Evolutionary conservation across 2,888 invertebrate genomes (phyloP), one percentile per base, ranked within the genome.

Genomic region (Baccha elongata): DNA sequence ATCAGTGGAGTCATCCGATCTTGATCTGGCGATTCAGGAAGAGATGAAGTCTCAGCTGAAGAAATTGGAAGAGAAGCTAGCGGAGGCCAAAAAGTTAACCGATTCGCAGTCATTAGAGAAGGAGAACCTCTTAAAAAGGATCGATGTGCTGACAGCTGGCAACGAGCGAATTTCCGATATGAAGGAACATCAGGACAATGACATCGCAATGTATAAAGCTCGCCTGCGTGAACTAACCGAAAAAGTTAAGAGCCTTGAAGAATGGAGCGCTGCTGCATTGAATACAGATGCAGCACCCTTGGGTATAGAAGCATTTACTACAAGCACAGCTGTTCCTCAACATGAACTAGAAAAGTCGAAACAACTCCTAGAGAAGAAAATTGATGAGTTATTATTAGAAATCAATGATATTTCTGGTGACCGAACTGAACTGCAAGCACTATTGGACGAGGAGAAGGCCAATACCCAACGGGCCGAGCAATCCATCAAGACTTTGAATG

Each of bases 181-280:
- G 90, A 97, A 96, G 90, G 96, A 96, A 88, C 94, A 94, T 83
- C 94, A 96, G 89, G 96, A 96, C 86, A 93, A 93, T 87, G 95
- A 96, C 88, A 91, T 96, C 17, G 93, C 95, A 84, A 92, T 94
- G 87, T 94, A 94, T 92, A 94, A 95, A 87, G 93, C 93, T 73
- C 93, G 95, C 87, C 94, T 94, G 86, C 93, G 94, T 85, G 94
- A 96, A 87, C 91, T 95, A 1, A 93, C 92, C 85, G 92, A 94
- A 64, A 94, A 95, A 89, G 87, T 96, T 7, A 92, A 92, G 62
- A 91, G 91, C 37, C 88, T 93, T 8, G 89, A 89, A 29, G 92
- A 92, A 83, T 93, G 93, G 93, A 87, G 87, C 8, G 86, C 85
- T 0, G 84, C 73, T 0, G 60, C 37, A 13, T 2, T 42, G 0